Evolutionary conservation across 2,113 vertebrate genomes (phyloP), one percentile per base, ranked within the genome.

Genomic region (mouse (Mus musculus)): DNA sequence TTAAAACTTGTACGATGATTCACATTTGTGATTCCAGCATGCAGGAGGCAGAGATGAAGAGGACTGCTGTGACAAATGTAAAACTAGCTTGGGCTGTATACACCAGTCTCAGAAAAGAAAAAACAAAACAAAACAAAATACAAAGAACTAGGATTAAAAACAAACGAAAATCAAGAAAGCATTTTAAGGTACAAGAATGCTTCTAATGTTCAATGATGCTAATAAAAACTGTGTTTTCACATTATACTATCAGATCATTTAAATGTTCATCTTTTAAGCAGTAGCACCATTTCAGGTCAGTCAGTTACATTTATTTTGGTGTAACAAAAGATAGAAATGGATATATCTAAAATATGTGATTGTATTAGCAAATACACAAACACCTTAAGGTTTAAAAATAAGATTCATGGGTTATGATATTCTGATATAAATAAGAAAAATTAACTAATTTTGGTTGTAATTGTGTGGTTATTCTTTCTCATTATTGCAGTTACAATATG

Each of bases 391-490:
- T 91, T 56, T 63, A 78, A 77, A 88, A 96, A 13, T 39, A 92
- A 96, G 82, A 72, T 91, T 78, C 84, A 59, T 76, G 95, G 71
- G 63, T 91, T n/a, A 39, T 65, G 63, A 20, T 63, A 84, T 92
- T 96, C 49, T n/a, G 46, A 92, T 91, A 96, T 93, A 86, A 96
- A 71, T 69, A 65, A 69, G 54, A 92, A 95, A 93, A 30, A 9
- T 76, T 87, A 84, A 46, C 69, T 65, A 36, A 49, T 92, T 96
- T 95, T 91, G 77, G 1, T 22, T 90, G 14, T 56, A 42, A 19
- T n/a, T 11, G 56, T 77, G 36, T 82, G 3, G 1, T 61, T 76
- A 20, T 42, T 30, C 1, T 17, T 56, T 13, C 30, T 52, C 26
- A n/a, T 8, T 24, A 36, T 8, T 39, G 54, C 61, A 19, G 75